Percentiles rank a stretch among this genome's conserved stretches.
phyloP scores from a whole-genome alignment of 2,797 vertebrate genomes.

The Squalus acanthias region DNA sequence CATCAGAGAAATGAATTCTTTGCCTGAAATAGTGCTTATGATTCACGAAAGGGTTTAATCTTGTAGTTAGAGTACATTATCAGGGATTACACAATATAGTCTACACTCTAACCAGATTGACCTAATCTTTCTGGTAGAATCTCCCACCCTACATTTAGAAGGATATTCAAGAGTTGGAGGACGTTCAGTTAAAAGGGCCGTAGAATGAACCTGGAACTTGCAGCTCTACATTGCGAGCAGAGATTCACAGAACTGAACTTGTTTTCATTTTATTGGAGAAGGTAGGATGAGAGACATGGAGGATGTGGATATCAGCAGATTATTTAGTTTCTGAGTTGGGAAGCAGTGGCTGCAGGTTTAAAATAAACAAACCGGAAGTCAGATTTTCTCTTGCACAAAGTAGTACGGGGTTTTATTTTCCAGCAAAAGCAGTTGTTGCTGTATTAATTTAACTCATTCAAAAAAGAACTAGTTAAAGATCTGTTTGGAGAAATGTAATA shows the following conservation, averaged over 20 bases:
- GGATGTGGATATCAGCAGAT: background rate
- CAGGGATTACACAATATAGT: background rate
- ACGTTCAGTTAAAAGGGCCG: background rate
- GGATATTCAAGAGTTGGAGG: background rate
- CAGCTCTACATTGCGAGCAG: background rate
- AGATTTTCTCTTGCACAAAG: background rate
- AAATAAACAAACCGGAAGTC: background rate
- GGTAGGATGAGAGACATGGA: background rate
- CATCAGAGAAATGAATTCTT: background rate
- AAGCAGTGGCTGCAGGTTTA: background rate
- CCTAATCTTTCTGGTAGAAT: background rate
- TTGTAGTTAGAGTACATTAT: background rate
- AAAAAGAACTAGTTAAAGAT: background rate
- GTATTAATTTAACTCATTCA: background rate
- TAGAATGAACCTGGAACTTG: background rate
- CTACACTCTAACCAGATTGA: background rate
- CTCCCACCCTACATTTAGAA: background rate
- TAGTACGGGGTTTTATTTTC: background rate
- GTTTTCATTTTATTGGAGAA: background rate
- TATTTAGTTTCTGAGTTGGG: background rate
- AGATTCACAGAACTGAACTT: background rate
- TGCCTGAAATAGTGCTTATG: background rate
- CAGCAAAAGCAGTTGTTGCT: background rate
- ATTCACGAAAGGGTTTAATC: background rate
- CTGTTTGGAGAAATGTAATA: background rate